Evolutionary conservation across 2,113 vertebrate genomes (phyloP).

Genomic region (Myrmophylax atrothorax): DNA sequence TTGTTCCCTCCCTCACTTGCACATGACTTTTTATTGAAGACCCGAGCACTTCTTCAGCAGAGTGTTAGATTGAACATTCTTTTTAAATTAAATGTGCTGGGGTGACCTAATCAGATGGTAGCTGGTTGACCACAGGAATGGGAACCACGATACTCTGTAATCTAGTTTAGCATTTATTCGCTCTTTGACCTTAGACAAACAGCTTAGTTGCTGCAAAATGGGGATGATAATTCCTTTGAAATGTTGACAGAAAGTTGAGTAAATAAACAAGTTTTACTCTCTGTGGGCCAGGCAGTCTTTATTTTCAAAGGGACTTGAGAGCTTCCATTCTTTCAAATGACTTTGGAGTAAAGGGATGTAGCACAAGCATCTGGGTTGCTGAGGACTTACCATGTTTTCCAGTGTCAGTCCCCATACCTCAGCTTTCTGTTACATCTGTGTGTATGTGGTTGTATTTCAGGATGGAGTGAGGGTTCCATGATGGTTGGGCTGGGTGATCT

Average conservation of each 20-base stretch:
- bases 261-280: slow-evolving; percentile 40
- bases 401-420: neutral
- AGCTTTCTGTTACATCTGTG: neutral
- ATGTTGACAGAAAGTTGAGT: slow-evolving; percentile 10
- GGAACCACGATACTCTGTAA: slow-evolving; percentile 28
- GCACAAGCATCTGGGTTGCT: neutral
- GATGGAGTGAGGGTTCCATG: neutral
- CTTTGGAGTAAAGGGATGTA: neutral
- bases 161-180: slow-evolving; percentile 39
- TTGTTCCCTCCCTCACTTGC: slow-evolving; percentile 45
- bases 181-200: slow-evolving; percentile 51
- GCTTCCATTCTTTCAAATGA: neutral
- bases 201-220: slow-evolving; percentile 19
- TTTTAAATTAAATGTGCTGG: slow-evolving; percentile 50
- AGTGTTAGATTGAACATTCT: slow-evolving; percentile 52
- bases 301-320: neutral
- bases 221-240: slow-evolving; percentile 35
- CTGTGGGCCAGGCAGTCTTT: neutral
- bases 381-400: neutral
- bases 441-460: neutral
- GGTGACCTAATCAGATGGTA: slow-evolving; percentile 49
- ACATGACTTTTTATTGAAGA: slow-evolving; percentile 32
- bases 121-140: slow-evolving; percentile 63
- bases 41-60: neutral
- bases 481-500: neutral